Conservation (phyloP, 2,113 vertebrate genomes). For the Clarias batrachus region DNA sequence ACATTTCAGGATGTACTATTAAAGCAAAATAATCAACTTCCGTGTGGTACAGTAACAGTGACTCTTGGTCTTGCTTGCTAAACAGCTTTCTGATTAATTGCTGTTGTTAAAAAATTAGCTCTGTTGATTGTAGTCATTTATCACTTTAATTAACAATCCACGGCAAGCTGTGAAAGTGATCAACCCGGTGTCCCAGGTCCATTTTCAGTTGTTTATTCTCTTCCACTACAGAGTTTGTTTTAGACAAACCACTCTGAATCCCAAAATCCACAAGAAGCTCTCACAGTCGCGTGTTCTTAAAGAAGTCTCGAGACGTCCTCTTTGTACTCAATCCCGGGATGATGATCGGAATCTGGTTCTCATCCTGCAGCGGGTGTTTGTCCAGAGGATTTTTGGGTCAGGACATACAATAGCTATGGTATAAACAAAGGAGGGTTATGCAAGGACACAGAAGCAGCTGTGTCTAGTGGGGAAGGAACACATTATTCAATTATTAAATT, state of each 20-base stretch:
- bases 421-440: conserved; percentile 50
- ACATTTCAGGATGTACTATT: background rate
- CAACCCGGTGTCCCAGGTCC: background rate
- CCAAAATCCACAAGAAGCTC: background rate
- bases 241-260: background rate
- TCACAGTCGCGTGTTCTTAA: background rate
- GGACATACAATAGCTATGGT: conserved; percentile 18
- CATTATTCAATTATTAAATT: conserved; percentile 41
- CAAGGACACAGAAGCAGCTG: conserved; percentile 60
- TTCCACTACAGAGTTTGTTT: background rate
- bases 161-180: no score
- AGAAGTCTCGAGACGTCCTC: background rate
- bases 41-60: background rate
- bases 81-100: conserved; percentile 13
- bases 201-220: background rate
- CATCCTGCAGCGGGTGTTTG: conserved; percentile 48
- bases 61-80: background rate
- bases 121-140: conserved; percentile 19
- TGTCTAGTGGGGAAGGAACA: conserved; percentile 61
- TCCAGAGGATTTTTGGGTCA: conserved; percentile 50
- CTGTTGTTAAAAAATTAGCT: background rate
- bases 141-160: conserved; percentile 20
- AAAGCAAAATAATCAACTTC: background rate
- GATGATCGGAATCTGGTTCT: conserved; percentile 2
- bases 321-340: background rate